Evolutionary conservation across 2,888 invertebrate species (phyloP), one percentile per base, ranked within the genome.

Genomic region (Ophioninae sp.): DNA sequence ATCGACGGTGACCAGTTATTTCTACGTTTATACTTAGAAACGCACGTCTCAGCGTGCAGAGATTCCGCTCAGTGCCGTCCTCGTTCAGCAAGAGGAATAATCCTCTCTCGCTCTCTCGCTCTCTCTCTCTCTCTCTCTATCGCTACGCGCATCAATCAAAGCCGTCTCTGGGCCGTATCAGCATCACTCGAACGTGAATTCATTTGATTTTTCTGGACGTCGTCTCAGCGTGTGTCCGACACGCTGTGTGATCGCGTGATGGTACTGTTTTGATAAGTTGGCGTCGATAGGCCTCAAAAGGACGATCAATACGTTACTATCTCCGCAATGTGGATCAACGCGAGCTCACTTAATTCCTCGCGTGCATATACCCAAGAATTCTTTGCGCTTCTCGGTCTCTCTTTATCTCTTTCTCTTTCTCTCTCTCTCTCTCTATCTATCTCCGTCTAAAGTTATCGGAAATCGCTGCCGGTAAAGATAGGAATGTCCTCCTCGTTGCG

Each of bases 381-480:
- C 56, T 61, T 67, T n/a, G 65, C 57, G 20, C 7, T 20, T 20
- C 59, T 67, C 50, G 13, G 17, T 50, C 13, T 50, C 50, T 50
- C 50, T 50, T 17, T 50, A 2, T 20, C 23, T 69, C n/a, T 65
- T 10, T 62, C 65, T 69, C 44, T 59, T 13, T 23, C n/a, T 23
- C 41, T 44, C 68, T 68, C 37, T 65, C 62, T 78, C 41, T 65
- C 39, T 68, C 30, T 30, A 1, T 30, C 30, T 30, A 30, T 30
- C 64, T 78, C 65, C 37, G 67, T 44, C 30, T 65, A 59, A 75
- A 75, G 84, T 81, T 84, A 84, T 84, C 84, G 78, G 81, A 79
- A 84, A 84, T 84, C 81, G 81, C 78, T 67, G 72, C 70, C 21
- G 64, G 75, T 30, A 68, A 78, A 84, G 81, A 84, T 78, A 81